Conservation (phyloP, 1,140 invertebrate genomes). For the Arctopsyche grandis region DNA sequence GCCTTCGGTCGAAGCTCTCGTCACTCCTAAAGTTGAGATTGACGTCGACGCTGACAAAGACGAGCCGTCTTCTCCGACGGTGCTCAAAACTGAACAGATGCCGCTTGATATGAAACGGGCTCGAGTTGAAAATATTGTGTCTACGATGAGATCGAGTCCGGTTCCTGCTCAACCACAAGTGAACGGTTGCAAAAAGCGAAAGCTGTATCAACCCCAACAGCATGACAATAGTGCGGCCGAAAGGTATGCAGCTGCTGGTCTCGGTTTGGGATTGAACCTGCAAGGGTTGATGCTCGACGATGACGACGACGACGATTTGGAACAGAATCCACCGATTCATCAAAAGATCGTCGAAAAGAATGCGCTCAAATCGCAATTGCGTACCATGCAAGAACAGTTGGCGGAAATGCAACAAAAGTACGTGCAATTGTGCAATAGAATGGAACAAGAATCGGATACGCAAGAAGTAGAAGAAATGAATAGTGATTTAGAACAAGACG, state of each 20-base stretch:
- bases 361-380: constrained; percentile 83
- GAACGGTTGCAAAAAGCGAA: constrained; percentile 94
- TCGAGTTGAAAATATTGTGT: constrained; percentile 94
- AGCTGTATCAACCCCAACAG: constrained; percentile 96
- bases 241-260: constrained; percentile 63
- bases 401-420: constrained; percentile 93
- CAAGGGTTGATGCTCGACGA: constrained; percentile 67
- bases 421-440: constrained; percentile 83
- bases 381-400: constrained; percentile 88
- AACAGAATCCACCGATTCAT: constrained; percentile 77
- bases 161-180: constrained; percentile 73
- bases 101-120: constrained; percentile 85
- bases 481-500: constrained; percentile 71
- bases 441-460: constrained; percentile 81
- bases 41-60: constrained; percentile 71
- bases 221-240: constrained; percentile 78
- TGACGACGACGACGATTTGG: constrained; percentile 80
- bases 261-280: constrained; percentile 63
- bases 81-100: constrained; percentile 63
- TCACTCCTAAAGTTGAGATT: constrained; percentile 73
- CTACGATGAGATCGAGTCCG: constrained; percentile 88
- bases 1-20: constrained; percentile 68
- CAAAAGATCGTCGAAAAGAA: constrained; percentile 87
- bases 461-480: constrained; percentile 78
- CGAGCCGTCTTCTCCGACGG: constrained; percentile 64